Base-by-base conservation (phyloP, 2,113 vertebrate species). In the Semnornis frantzii region DNA sequence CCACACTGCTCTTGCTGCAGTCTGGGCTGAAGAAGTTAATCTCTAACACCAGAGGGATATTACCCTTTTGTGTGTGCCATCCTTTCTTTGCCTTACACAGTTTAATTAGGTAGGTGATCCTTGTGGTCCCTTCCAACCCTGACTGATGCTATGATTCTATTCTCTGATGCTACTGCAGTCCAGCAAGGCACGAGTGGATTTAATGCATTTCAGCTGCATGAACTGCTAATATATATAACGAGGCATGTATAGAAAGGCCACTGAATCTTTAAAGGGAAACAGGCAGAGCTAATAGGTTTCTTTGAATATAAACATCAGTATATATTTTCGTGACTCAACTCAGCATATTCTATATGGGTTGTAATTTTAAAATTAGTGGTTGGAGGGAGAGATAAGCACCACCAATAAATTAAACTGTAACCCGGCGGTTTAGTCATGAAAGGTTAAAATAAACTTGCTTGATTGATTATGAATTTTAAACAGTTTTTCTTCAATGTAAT, bases 391-490 rank as follows among this genome's bases (percentile, higher is more conserved):
- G 96, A 97, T 93, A 96, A 97, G 94, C 93, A 97, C 94, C 85
- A 96, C 97, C 97, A 94, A 89, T 95, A 97, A 97, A 98, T 96
- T 95, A 96, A 97, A 93, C 94, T 92, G 87, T 97, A 97, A 98
- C 94, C 88, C 90, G 91, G 93, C 60, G 84, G 96, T 97, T 98
- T 97, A 96, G 97, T 97, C 96, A 97, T 96, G 97, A 98, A 98
- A 98, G 98, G 97, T 98, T 98, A 98, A 98, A 98, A 98, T 98
- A 98, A 98, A 97, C 97, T 97, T 97, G 94, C 96, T 97, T 98
- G 98, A 97, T 98, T 98, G 98, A 98, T 98, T 97, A 97, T 97
- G 97, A 98, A 98, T 98, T 98, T 98, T 98, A 98, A 98, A 95
- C 97, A 97, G 97, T 94, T 97, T 97, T 97, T 98, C 97, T 98